phyloP scores from a whole-genome alignment of 2,113 vertebrate species.

The Plecturocebus donacophilus region DNA sequence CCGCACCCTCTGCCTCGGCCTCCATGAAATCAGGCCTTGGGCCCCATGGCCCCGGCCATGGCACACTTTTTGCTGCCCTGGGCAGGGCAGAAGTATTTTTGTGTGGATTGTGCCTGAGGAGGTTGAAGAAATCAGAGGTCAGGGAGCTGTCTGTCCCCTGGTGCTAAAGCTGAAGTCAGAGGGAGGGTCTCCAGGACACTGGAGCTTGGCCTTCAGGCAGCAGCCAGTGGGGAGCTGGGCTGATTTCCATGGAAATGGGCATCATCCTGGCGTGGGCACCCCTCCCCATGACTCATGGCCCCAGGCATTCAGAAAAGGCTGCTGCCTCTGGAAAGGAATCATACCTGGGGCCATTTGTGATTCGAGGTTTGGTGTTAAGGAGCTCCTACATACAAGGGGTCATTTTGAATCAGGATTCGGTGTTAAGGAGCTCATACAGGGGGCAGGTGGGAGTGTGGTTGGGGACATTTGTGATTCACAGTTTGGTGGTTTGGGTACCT shows the following conservation, averaged over 20 bases:
- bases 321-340: not conserved
- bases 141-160: not conserved
- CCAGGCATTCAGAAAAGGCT: too few species aligned
- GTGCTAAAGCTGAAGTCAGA: not conserved
- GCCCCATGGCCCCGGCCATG: rapidly evolving
- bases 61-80: too few species aligned
- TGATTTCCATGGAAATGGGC: too few species aligned
- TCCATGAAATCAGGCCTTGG: not conserved
- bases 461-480: too few species aligned
- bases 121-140: not conserved
- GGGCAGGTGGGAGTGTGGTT: too few species aligned
- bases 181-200: not conserved
- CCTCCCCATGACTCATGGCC: not conserved
- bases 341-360: too few species aligned
- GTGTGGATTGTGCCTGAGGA: not conserved
- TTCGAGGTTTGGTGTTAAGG: too few species aligned
- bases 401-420: too few species aligned
- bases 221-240: not conserved
- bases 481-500: too few species aligned
- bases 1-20: not conserved
- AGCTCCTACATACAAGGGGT: too few species aligned
- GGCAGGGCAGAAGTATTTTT: not conserved
- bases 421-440: too few species aligned
- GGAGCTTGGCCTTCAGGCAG: not conserved
- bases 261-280: too few species aligned